Conservation (phyloP, 2,113 vertebrate species). For the Passer montanus region DNA sequence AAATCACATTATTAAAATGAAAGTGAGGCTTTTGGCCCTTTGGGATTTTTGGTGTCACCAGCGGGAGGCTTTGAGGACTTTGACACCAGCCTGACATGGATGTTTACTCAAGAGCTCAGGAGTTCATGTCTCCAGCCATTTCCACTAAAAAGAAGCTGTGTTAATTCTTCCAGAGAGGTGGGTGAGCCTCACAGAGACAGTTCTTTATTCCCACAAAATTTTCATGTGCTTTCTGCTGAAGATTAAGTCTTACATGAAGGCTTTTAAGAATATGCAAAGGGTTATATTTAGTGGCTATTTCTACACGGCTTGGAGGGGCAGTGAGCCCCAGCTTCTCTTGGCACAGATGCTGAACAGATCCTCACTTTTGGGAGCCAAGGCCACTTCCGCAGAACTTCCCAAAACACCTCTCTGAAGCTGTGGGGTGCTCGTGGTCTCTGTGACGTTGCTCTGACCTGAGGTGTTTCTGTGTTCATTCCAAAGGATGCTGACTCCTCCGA, state of each 20-base stretch:
- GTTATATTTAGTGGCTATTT: not conserved
- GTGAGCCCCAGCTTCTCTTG: not conserved
- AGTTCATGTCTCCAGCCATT: not conserved
- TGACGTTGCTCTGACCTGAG: rapidly evolving
- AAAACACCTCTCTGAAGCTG: not conserved
- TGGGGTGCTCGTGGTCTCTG: not conserved
- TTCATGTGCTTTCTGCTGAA: not conserved
- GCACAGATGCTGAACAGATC: not conserved
- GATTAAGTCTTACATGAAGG: not conserved
- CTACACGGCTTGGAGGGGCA: not conserved
- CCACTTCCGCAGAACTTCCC: rapidly evolving
- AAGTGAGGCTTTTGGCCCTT: not conserved
- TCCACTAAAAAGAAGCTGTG: not conserved
- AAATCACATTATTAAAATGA: not conserved
- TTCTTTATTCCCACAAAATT: not conserved
- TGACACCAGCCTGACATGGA: rapidly evolving
- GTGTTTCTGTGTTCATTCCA: not conserved
- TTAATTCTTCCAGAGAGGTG: not conserved
- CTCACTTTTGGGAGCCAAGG: not conserved
- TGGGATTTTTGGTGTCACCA: rapidly evolving
- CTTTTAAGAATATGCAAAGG: not conserved
- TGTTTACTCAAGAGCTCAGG: not conserved
- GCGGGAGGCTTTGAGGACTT: not conserved
- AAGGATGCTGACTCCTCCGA: conserved; percentile 88
- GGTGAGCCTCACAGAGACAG: rapidly evolving